Evolutionary conservation across 1,140 invertebrate genomes (phyloP).

Genomic region (Condylostylus longicornis): DNA sequence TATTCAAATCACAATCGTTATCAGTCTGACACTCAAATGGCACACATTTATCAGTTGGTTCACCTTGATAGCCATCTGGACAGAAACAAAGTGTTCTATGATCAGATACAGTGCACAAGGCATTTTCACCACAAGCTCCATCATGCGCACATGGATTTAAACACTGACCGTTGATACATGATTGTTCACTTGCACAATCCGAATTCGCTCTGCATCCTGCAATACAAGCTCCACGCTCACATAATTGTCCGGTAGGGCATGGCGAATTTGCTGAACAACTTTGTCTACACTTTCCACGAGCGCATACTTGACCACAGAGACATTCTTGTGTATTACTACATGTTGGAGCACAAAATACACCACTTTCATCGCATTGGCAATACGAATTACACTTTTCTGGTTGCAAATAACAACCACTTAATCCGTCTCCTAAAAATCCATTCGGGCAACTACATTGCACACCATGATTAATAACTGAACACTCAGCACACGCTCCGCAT

Average conservation of each 20-base stretch:
- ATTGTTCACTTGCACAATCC: slow-evolving; percentile 63
- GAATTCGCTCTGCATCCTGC: slow-evolving; percentile 59
- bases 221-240: slow-evolving; percentile 44
- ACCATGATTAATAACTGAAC: slow-evolving; percentile 65
- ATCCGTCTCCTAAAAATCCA: slow-evolving; percentile 65
- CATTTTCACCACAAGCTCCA: slow-evolving; percentile 56
- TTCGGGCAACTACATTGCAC: slow-evolving; percentile 69
- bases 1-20: slow-evolving; percentile 60
- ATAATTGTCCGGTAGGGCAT: slow-evolving; percentile 38
- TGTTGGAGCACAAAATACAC: slow-evolving; percentile 50
- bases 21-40: slow-evolving; percentile 61
- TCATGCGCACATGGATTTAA: slow-evolving; percentile 53
- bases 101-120: slow-evolving; percentile 55
- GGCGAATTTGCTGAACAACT: slow-evolving; percentile 22
- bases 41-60: slow-evolving; percentile 56
- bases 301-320: slow-evolving; percentile 47
- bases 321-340: slow-evolving; percentile 56
- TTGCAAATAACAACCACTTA: slow-evolving; percentile 52
- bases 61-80: slow-evolving; percentile 66
- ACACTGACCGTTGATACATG: slow-evolving; percentile 62
- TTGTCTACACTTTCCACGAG: slow-evolving; percentile 36
- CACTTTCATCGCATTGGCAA: slow-evolving; percentile 61
- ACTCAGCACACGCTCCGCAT: slow-evolving; percentile 72
- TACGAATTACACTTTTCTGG: slow-evolving; percentile 46
- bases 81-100: slow-evolving; percentile 71